These are phyloP conservation scores for Alfaro cultratus DNA, from an alignment of 2,797 vertebrate genomes.

Conservation along the genomic window DNA sequence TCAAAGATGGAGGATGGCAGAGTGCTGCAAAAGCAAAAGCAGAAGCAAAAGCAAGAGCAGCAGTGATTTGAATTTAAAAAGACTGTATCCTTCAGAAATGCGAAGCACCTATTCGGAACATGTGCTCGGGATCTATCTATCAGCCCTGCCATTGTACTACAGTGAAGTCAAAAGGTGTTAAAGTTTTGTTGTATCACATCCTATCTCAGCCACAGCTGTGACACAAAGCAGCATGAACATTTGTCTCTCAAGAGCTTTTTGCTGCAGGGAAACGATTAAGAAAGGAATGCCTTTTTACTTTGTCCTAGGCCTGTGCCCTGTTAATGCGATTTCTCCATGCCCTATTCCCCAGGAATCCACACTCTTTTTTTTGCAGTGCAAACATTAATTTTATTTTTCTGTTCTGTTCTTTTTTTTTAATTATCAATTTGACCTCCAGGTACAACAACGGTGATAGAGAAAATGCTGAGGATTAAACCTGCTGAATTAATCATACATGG, in stretches of 20 bases:
- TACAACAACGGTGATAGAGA: conserved; percentile 43
- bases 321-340: conserved; percentile 49
- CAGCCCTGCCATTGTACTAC: conserved; percentile 45
- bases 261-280: conserved; percentile 62
- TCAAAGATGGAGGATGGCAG: conserved; percentile 35
- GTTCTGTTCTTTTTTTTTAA: conserved; percentile 55
- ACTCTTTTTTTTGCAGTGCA: conserved; percentile 23
- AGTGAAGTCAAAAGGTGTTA: conserved; percentile 59
- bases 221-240: conserved; percentile 52
- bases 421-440: conserved; percentile 64
- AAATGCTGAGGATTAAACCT: conserved; percentile 53
- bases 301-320: conserved; percentile 39
- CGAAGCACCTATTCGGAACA: conserved; percentile 45
- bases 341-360: conserved; percentile 41
- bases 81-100: conserved; percentile 34
- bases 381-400: conserved; percentile 39
- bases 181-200: conserved; percentile 59
- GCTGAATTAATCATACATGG: conserved; percentile 36
- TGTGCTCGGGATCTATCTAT: conserved; percentile 44
- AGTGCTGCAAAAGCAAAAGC: conserved; percentile 50
- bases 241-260: conserved; percentile 60
- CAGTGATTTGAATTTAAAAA: conserved; percentile 70
- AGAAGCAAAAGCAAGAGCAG: conserved; percentile 40
- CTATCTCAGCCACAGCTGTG: conserved; percentile 41
- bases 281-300: conserved; percentile 50